Conservation (phyloP, 2,888 invertebrate species). For the Eumerus sabulonum region DNA sequence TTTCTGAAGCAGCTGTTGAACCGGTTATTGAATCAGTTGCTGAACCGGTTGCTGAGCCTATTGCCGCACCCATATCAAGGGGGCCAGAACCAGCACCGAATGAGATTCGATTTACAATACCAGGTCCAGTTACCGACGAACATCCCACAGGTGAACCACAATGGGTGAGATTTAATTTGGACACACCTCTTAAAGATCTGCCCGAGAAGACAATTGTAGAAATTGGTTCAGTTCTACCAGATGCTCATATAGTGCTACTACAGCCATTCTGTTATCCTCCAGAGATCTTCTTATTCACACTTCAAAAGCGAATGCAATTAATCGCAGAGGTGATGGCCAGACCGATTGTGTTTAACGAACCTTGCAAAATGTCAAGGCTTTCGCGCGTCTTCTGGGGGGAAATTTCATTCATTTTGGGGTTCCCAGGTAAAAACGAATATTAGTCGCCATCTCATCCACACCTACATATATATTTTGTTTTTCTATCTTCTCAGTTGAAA, state of each 20-base stretch:
- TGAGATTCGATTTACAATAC: conserved; percentile 51
- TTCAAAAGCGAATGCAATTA: conserved; percentile 41
- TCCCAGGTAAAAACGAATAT: conserved; percentile 41
- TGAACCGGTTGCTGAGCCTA: too few relatives aligned
- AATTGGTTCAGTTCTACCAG: conserved; percentile 26
- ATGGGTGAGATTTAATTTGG: conserved; percentile 30
- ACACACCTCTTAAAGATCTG: conserved; percentile 28
- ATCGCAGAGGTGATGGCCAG: conserved; percentile 61
- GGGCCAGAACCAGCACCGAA: not conserved
- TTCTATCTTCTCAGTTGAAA: conserved; percentile 54
- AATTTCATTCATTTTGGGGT: conserved; percentile 20
- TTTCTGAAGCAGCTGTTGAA: not conserved
- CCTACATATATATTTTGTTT: not conserved
- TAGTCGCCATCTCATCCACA: not conserved
- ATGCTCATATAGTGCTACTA: conserved; percentile 41
- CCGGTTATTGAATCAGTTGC: not conserved
- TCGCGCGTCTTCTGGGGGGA: conserved; percentile 40
- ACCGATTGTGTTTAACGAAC: conserved; percentile 52
- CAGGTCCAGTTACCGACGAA: not conserved
- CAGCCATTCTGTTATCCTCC: not conserved
- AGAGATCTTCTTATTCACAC: conserved; percentile 27
- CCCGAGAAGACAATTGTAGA: conserved; percentile 32
- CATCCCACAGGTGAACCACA: not conserved
- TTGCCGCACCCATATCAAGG: too few relatives aligned
- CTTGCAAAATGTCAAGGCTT: conserved; percentile 39